phyloP scores from a whole-genome alignment of 1,140 invertebrate species.

The Gerris buenoi region DNA sequence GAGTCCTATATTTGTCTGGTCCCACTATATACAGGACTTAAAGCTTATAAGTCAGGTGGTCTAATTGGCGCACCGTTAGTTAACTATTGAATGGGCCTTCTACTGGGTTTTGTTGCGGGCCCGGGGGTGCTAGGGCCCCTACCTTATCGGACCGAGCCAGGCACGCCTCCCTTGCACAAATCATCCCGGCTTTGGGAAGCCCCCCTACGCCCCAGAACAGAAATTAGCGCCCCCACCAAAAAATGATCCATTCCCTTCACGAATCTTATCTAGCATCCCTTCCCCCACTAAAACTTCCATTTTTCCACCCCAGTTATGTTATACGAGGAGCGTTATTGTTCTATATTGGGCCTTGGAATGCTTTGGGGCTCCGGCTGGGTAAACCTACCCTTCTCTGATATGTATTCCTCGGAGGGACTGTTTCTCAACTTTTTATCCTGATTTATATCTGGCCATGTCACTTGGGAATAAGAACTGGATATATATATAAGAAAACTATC shows the following conservation, averaged over 20 bases:
- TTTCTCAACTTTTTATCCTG: background rate
- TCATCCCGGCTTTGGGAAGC: background rate
- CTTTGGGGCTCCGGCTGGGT: background rate
- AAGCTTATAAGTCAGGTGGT: background rate
- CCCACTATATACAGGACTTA: no score
- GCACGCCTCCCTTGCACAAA: background rate
- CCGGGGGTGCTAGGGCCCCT: background rate
- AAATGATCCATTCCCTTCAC: background rate
- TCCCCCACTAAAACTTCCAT: no score
- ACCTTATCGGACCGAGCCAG: background rate
- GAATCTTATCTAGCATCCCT: background rate
- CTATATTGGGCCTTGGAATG: background rate
- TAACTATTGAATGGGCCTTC: background rate
- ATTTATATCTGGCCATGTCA: background rate
- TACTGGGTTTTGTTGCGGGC: no score
- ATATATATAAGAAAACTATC: background rate
- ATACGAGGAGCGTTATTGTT: background rate
- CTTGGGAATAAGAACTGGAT: background rate
- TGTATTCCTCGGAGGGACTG: background rate
- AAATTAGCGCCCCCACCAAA: background rate
- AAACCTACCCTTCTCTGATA: background rate
- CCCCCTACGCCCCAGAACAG: no score
- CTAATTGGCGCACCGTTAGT: background rate
- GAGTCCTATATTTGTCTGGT: no score
- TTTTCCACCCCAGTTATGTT: background rate